These are phyloP conservation scores for Gobiocypris rarus DNA, from an alignment of 2,113 vertebrate species.

Conservation along the genomic window DNA sequence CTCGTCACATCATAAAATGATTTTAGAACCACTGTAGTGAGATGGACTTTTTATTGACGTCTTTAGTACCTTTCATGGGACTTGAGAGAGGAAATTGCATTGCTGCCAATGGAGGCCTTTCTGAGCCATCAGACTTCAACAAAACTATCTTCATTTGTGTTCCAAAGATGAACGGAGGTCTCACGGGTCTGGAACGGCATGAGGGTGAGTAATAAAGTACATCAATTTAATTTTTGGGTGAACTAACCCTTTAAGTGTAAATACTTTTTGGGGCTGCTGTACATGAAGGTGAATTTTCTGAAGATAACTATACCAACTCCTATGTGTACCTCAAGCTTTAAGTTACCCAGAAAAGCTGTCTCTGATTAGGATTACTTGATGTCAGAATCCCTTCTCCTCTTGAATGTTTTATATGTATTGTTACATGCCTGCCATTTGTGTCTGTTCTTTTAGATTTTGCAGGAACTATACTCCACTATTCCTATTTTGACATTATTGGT, in stretches of 20 bases:
- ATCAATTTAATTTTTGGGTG: neutral
- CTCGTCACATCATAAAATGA: too few species aligned
- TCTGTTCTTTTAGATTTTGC: conserved; percentile 29
- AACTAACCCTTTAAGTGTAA: neutral
- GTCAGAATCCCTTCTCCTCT: conserved; percentile 1
- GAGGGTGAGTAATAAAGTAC: too few species aligned
- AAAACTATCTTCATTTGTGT: too few species aligned
- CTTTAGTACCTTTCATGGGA: too few species aligned
- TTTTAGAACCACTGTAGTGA: too few species aligned
- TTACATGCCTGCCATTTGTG: conserved; percentile 33
- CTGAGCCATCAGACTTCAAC: too few species aligned
- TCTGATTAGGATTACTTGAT: neutral
- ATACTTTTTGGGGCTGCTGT: neutral
- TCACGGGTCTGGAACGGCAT: too few species aligned
- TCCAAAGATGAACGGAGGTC: too few species aligned
- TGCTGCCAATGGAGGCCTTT: too few species aligned
- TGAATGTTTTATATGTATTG: conserved; percentile 50
- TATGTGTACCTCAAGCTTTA: conserved; percentile 30
- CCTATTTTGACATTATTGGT: neutral
- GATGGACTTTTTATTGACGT: too few species aligned
- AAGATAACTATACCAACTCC: conserved; percentile 25
- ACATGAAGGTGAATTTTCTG: neutral
- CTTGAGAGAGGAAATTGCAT: too few species aligned
- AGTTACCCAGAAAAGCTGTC: conserved; percentile 25
- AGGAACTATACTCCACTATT: neutral